Evolutionary conservation across 2,113 vertebrate species (phyloP).

Genomic region (Diadophis punctatus): DNA sequence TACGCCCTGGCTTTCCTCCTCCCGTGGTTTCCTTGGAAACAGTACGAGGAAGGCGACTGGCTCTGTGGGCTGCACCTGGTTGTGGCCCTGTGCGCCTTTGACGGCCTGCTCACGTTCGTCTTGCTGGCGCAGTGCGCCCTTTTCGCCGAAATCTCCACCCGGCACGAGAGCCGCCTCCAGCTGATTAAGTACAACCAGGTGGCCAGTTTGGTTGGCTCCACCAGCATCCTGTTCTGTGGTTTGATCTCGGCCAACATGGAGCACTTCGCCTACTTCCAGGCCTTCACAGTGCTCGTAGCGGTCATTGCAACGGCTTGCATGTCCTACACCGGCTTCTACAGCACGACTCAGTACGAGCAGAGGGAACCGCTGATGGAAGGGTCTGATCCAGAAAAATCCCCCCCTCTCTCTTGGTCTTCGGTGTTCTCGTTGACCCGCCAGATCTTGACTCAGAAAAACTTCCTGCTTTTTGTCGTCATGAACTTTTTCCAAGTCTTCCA

Average conservation of each 20-base stretch:
- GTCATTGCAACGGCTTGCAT: constrained; percentile 75
- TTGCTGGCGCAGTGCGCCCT: constrained; percentile 82
- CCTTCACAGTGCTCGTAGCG: constrained; percentile 64
- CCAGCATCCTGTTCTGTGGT: constrained; percentile 81
- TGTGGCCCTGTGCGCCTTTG: constrained; percentile 78
- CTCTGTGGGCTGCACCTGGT: constrained; percentile 80
- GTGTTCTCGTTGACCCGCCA: constrained; percentile 72
- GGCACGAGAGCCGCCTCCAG: constrained; percentile 71
- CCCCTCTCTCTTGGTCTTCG: constrained; percentile 63
- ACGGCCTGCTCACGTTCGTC: constrained; percentile 80
- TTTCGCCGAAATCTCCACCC: constrained; percentile 78
- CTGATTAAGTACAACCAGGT: constrained; percentile 83
- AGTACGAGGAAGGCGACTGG: constrained; percentile 78
- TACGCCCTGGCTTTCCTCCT: constrained; percentile 82
- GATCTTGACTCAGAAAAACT: constrained; percentile 80
- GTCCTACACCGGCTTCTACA: constrained; percentile 76
- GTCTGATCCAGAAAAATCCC: not conserved
- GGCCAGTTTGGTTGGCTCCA: constrained; percentile 77
- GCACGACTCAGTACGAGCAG: constrained; percentile 71
- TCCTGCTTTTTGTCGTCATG: constrained; percentile 81
- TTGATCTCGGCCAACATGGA: constrained; percentile 83
- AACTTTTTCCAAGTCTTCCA: constrained; percentile 92
- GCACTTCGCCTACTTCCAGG: constrained; percentile 76
- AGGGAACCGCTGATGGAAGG: not conserved
- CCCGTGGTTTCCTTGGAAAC: constrained; percentile 90